Evolutionary conservation across 2,888 invertebrate genomes (phyloP), one percentile per base, ranked within the genome.

Genomic region (Perithous albicinctus): DNA sequence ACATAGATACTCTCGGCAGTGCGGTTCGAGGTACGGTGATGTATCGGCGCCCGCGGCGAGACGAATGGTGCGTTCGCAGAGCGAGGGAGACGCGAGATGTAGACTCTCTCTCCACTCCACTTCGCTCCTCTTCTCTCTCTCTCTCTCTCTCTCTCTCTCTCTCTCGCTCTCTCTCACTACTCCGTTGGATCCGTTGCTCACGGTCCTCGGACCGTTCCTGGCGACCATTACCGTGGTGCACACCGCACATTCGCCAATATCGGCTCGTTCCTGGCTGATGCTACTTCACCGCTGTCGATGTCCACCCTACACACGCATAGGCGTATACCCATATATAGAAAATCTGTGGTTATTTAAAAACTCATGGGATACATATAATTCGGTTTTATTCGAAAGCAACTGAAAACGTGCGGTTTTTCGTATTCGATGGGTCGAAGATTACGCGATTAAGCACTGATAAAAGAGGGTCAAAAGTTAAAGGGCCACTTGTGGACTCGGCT

Each of bases 381-480:
- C 48, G 61, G 26, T 75, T 74, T 78, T 41, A 69, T 78, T 66
- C 29, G 10, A 32, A 41, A 38, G 48, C 35, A 63, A 64, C 41
- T 35, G 32, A 75, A 73, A 56, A 15, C 43, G 48, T 54, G 61
- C 48, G 72, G 70, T 67, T 74, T 75, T 76, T 35, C 48, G 70
- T 48, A 81, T 76, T 67, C 75, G 81, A 77, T 80, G 83, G 78
- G 73, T 78, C 78, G 76, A 86, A 88, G 90, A 92, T 91, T 89
- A 91, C 89, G 88, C 91, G 92, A 91, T 92, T 92, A 92, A 91
- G 90, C 88, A 88, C 88, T 89, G 90, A 92, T 90, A 90, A 88
- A 88, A 88, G 87, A 88, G 91, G 92, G 92, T 93, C 92, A 91
- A 90, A 93, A 93, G 92, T 93, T 93, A 93, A 93, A 93, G 92